These are phyloP conservation scores for Taeniopygia guttata DNA, from an alignment of 2,797 vertebrate species.

Conservation along the genomic window DNA sequence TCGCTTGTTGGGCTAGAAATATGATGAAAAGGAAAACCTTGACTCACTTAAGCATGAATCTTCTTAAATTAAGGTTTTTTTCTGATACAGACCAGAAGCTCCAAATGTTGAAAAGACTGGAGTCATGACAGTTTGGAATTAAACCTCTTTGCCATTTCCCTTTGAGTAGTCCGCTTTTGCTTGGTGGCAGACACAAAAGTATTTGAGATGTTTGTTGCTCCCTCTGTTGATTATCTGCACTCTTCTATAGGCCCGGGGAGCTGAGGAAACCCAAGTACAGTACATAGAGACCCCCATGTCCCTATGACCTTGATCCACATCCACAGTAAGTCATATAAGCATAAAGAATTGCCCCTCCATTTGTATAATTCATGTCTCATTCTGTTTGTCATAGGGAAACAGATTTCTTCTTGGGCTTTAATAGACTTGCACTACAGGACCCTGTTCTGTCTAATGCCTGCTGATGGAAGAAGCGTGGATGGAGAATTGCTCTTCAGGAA, in stretches of 20 bases:
- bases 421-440: background rate
- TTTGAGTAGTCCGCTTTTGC: background rate
- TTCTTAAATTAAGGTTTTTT: background rate
- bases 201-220: background rate
- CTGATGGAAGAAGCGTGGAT: slow-evolving; percentile 31
- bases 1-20: background rate
- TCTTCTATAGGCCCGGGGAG: background rate
- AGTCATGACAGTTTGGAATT: background rate
- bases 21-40: background rate
- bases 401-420: slow-evolving; percentile 6
- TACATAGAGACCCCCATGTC: background rate
- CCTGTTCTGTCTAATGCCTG: slow-evolving; percentile 22
- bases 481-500: slow-evolving; percentile 53
- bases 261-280: background rate
- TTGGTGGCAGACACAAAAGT: background rate
- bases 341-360: background rate
- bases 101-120: background rate
- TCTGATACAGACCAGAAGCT: background rate
- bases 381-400: background rate
- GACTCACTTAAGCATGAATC: background rate
- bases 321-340: background rate
- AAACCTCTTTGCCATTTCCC: background rate
- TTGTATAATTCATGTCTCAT: background rate
- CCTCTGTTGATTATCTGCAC: background rate
- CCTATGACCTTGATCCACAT: background rate